These are phyloP conservation scores for Barbus barbus DNA, from an alignment of 2,113 vertebrate species.

Conservation along the genomic window DNA sequence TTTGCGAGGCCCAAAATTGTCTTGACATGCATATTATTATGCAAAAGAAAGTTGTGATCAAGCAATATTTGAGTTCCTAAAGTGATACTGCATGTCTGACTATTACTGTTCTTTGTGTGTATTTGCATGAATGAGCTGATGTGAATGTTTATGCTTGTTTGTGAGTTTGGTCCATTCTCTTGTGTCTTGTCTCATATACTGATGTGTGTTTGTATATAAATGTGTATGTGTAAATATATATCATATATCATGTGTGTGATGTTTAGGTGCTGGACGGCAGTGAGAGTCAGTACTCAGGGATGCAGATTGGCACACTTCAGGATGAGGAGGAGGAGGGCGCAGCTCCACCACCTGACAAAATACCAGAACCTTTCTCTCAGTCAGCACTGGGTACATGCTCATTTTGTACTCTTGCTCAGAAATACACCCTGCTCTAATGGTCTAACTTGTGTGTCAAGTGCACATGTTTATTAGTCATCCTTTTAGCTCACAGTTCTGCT, in stretches of 20 bases:
- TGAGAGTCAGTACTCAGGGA: conserved; percentile 88
- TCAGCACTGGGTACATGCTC: conserved; percentile 78
- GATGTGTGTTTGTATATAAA: background rate
- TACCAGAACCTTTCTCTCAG: conserved; percentile 76
- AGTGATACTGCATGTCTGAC: conserved; percentile 22
- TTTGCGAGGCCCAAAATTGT: background rate
- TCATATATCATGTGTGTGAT: conserved; percentile 16
- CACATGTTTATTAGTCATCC: background rate
- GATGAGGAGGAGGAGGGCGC: conserved; percentile 88
- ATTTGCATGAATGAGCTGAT: conserved; percentile 14
- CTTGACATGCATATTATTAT: conserved; percentile 6
- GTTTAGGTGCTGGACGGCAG: conserved; percentile 87
- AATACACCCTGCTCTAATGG: background rate
- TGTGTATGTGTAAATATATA: background rate
- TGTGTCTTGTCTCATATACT: background rate
- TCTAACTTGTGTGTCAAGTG: background rate
- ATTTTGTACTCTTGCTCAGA: background rate
- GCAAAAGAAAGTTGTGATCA: background rate
- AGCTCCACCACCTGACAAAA: conserved; percentile 67
- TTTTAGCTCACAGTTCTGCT: background rate
- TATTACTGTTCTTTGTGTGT: conserved; percentile 3
- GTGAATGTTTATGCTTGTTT: conserved; percentile 13
- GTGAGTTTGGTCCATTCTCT: background rate
- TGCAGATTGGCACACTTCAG: conserved; percentile 87
- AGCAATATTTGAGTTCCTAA: background rate